Evolutionary conservation across 2,888 invertebrate genomes (phyloP).

Genomic region (Tetrapedia diversipes): DNA sequence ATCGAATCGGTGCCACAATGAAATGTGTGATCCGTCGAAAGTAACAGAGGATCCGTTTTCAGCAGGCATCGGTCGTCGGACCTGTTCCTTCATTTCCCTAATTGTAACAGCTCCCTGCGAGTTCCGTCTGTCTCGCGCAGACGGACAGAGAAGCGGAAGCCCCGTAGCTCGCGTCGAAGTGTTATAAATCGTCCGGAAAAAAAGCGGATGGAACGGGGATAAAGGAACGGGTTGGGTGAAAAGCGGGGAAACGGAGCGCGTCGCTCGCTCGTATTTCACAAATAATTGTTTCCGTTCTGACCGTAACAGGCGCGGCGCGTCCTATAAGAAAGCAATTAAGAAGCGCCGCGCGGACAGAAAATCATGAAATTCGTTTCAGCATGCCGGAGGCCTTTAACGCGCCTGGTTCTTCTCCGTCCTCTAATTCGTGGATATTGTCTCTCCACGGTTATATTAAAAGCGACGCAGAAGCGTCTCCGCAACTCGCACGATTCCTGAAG

Average conservation of each 20-base stretch:
- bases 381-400: constrained; percentile 10
- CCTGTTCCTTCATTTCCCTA: constrained; percentile 54
- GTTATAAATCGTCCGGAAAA: neutral
- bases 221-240: no score
- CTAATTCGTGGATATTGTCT: constrained; percentile 41
- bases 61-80: neutral
- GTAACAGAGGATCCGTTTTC: neutral
- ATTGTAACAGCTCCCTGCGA: constrained; percentile 28
- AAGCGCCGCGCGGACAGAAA: neutral
- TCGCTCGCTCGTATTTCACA: neutral
- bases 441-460: constrained; percentile 23
- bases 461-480: constrained; percentile 10
- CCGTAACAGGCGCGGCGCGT: neutral
- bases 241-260: neutral
- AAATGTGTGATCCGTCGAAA: constrained; percentile 42
- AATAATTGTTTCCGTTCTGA: constrained; percentile 6
- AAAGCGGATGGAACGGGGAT: no score
- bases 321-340: constrained; percentile 12
- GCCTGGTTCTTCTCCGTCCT: constrained; percentile 6
- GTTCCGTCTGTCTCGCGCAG: neutral
- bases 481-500: neutral
- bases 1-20: constrained; percentile 35
- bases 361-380: constrained; percentile 38
- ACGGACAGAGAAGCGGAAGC: no score
- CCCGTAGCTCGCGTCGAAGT: no score